A percentile compares a stretch with the other conserved stretches of the same genome.
These are phyloP conservation scores for Eupithecia vulgata DNA, from an alignment of 2,888 invertebrate species.

Conservation along the genomic window DNA sequence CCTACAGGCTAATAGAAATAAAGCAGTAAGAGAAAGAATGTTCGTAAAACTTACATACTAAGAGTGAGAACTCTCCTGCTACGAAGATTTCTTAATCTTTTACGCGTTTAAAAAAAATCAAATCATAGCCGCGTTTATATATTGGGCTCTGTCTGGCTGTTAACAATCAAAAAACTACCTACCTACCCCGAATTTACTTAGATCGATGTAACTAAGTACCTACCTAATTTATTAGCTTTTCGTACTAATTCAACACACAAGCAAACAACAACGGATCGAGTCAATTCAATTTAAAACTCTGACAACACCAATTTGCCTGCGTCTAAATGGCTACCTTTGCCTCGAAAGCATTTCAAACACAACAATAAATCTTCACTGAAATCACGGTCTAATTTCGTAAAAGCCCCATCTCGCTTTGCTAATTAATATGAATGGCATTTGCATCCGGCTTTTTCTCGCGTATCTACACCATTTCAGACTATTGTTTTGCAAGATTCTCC, in stretches of 20 bases:
- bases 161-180: no score
- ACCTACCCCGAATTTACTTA: no score
- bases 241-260: conserved; percentile 56
- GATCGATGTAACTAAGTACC: no score
- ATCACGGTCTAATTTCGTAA: conserved; percentile 84
- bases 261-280: conserved; percentile 68
- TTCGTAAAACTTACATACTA: not conserved
- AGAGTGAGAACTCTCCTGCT: not conserved
- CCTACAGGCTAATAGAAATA: no score
- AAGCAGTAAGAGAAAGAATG: not conserved
- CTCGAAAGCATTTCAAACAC: conserved; percentile 81
- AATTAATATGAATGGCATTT: conserved; percentile 85
- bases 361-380: conserved; percentile 83
- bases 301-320: conserved; percentile 79
- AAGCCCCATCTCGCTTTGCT: conserved; percentile 84
- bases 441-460: conserved; percentile 84
- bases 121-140: not conserved
- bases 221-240: conserved; percentile 27
- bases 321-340: conserved; percentile 82
- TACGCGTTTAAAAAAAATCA: not conserved
- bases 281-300: conserved; percentile 80
- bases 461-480: conserved; percentile 78
- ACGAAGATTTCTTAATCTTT: not conserved
- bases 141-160: no score
- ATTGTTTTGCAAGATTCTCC: conserved; percentile 83